Evolutionary conservation across 2,113 vertebrate genomes (phyloP).

Genomic region (Pachypanchax playfairii): DNA sequence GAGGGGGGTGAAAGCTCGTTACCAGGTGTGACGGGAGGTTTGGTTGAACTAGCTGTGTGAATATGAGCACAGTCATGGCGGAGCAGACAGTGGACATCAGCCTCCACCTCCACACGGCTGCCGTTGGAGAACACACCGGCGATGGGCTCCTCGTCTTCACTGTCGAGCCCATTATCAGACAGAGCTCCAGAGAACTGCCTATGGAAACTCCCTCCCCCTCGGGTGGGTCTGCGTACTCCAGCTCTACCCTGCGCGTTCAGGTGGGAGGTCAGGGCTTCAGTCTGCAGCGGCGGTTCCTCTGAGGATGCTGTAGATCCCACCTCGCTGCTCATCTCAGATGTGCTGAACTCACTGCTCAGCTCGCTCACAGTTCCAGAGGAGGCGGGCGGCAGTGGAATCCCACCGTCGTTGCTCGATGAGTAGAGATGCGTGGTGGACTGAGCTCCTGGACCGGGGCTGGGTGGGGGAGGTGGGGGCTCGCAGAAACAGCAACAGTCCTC

Average conservation of each 20-base stretch:
- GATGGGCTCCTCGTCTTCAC: constrained; percentile 95
- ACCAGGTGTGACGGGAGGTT: constrained; percentile 2
- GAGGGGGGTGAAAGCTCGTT: constrained; percentile 41
- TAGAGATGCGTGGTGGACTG: constrained; percentile 72
- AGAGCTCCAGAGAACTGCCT: constrained; percentile 96
- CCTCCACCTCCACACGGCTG: constrained; percentile 94
- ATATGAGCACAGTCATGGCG: constrained; percentile 26
- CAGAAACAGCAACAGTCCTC: constrained; percentile 92
- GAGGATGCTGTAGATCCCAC: constrained; percentile 96
- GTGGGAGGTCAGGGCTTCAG: constrained; percentile 77
- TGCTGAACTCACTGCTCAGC: constrained; percentile 86
- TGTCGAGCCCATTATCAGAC: constrained; percentile 96
- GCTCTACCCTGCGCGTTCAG: constrained; percentile 76
- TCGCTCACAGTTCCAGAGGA: constrained; percentile 87
- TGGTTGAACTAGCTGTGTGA: constrained; percentile 6
- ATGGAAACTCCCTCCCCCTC: constrained; percentile 83
- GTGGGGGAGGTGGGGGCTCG: constrained; percentile 75
- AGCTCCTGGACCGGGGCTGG: constrained; percentile 80
- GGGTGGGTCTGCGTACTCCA: constrained; percentile 37
- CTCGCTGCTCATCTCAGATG: constrained; percentile 98
- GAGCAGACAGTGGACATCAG: constrained; percentile 89
- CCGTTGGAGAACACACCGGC: constrained; percentile 95
- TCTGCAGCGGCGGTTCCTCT: constrained; percentile 85
- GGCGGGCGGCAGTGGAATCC: constrained; percentile 70
- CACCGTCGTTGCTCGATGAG: constrained; percentile 61